A percentile compares a stretch with the other conserved stretches of the same genome.
These are phyloP conservation scores for Lagocephalus sceleratus DNA, from an alignment of 2,797 vertebrate genomes.

Conservation along the genomic window DNA sequence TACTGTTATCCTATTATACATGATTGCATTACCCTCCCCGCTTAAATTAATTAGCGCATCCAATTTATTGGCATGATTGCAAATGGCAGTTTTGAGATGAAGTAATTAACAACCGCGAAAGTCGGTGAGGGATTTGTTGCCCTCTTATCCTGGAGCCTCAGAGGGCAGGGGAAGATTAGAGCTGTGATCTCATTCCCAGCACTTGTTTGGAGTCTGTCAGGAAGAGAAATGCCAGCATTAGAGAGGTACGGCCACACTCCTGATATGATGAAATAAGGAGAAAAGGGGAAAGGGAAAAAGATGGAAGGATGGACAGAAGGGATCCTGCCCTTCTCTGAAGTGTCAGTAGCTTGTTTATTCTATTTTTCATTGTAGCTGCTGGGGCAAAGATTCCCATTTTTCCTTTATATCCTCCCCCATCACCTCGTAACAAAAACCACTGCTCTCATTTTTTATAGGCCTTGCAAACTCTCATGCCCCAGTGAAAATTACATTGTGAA, in stretches of 20 bases:
- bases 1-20: slow-evolving; percentile 43
- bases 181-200: slow-evolving; percentile 97
- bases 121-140: slow-evolving; percentile 75
- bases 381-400: slow-evolving; percentile 74
- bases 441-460: slow-evolving; percentile 89
- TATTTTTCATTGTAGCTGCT: slow-evolving; percentile 85
- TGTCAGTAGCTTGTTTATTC: slow-evolving; percentile 83
- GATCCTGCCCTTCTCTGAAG: slow-evolving; percentile 76
- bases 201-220: slow-evolving; percentile 99
- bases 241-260: slow-evolving; percentile 95
- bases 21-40: slow-evolving; percentile 36
- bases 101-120: slow-evolving; percentile 90
- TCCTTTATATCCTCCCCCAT: slow-evolving; percentile 48
- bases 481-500: slow-evolving; percentile 99
- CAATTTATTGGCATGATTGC: slow-evolving; percentile 38
- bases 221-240: slow-evolving; percentile 99
- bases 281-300: slow-evolving; percentile 71
- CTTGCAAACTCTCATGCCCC: slow-evolving; percentile 92
- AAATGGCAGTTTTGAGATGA: slow-evolving; percentile 86
- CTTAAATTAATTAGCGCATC: slow-evolving; percentile 42
- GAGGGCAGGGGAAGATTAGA: slow-evolving; percentile 97
- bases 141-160: slow-evolving; percentile 83
- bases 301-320: slow-evolving; percentile 72
- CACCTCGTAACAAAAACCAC: slow-evolving; percentile 65
- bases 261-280: slow-evolving; percentile 98